A percentile compares a stretch with the other conserved stretches of the same genome.
Conservation (phyloP, 2,113 vertebrate genomes). For the Colistium nudipinnis region DNA sequence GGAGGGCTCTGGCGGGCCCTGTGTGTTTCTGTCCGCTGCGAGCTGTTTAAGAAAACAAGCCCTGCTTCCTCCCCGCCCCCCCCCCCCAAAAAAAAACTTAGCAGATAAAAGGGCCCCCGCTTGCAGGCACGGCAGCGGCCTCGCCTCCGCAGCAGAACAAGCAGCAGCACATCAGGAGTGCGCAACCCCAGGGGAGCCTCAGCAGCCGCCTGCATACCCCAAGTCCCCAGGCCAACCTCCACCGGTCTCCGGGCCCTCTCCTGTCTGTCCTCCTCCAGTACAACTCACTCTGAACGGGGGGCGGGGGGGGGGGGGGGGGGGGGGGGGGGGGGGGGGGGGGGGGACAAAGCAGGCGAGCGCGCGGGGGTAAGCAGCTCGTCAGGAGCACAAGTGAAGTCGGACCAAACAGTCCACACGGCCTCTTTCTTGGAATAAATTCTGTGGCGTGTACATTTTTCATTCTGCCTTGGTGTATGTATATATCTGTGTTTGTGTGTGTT, state of each 20-base stretch:
- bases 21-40: conserved; percentile 84
- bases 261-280: conserved; percentile 66
- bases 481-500: conserved; percentile 64
- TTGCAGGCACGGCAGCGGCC: conserved; percentile 64
- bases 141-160: conserved; percentile 62
- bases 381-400: conserved; percentile 49
- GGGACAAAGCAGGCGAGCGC: conserved; percentile 40
- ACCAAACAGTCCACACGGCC: conserved; percentile 67
- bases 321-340: conserved; percentile 49
- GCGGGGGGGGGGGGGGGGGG: conserved; percentile 36
- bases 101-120: conserved; percentile 76
- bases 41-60: conserved; percentile 74
- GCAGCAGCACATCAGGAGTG: conserved; percentile 72
- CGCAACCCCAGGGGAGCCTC: conserved; percentile 67
- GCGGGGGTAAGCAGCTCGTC: conserved; percentile 49
- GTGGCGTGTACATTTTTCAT: conserved; percentile 57
- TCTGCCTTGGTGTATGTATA: conserved; percentile 49
- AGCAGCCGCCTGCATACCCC: conserved; percentile 64
- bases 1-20: conserved; percentile 82
- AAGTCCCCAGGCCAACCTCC: conserved; percentile 62
- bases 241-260: conserved; percentile 62
- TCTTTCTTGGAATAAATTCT: conserved; percentile 66
- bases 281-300: conserved; percentile 71
- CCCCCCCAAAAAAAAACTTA: conserved; percentile 73
- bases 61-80: no score